Evolutionary conservation across 2,113 vertebrate genomes (phyloP).

Genomic region (Pollimyrus isidori): DNA sequence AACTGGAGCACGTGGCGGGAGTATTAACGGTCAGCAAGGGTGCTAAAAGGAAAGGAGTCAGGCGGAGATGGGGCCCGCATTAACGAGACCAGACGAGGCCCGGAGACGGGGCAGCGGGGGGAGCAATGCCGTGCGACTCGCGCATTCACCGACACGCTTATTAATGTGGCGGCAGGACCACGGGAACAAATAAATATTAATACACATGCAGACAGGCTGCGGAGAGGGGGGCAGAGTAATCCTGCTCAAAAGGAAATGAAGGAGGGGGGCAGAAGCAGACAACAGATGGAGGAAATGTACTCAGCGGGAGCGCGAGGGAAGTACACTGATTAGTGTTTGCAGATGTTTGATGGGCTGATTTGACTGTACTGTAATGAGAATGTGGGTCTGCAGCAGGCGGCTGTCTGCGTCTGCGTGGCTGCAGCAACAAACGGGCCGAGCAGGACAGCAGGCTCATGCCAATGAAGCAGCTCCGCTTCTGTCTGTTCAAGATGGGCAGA

Average conservation of each 20-base stretch:
- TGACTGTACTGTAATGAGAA: background rate
- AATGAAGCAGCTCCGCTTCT: background rate
- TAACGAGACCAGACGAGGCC: constrained; percentile 10
- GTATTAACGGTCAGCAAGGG: background rate
- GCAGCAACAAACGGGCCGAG: background rate
- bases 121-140: background rate
- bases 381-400: background rate
- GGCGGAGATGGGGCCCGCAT: background rate
- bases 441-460: background rate
- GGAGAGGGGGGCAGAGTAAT: background rate
- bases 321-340: background rate
- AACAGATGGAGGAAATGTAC: background rate
- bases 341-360: background rate
- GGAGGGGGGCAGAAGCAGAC: background rate
- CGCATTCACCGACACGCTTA: constrained; percentile 21
- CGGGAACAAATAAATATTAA: constrained; percentile 33
- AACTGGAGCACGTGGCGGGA: background rate
- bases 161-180: constrained; percentile 21
- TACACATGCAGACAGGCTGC: constrained; percentile 16
- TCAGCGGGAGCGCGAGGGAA: background rate
- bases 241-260: background rate
- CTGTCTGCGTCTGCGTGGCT: background rate
- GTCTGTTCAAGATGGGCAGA: background rate
- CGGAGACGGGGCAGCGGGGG: background rate
- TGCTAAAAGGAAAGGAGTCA: background rate